These are phyloP conservation scores for Anoplophora glabripennis DNA, from an alignment of 1,140 invertebrate species.

Conservation along the genomic window DNA sequence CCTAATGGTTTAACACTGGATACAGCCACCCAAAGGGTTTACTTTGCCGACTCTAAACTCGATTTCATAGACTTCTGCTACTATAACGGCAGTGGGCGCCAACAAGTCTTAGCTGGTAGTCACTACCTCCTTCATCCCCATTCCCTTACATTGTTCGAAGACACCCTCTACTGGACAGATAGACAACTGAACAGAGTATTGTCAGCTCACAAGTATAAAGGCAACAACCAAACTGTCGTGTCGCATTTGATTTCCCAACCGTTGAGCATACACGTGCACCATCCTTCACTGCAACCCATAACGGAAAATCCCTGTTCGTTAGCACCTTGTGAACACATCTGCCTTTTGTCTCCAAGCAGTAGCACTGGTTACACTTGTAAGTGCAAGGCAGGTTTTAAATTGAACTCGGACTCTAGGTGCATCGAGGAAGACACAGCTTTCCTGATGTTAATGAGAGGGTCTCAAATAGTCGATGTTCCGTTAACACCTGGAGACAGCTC, in stretches of 20 bases:
- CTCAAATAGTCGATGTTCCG: constrained; percentile 82
- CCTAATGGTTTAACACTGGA: constrained; percentile 96
- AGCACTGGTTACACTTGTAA: constrained; percentile 78
- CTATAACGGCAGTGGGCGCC: constrained; percentile 88
- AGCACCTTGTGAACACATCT: constrained; percentile 84
- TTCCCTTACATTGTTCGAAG: constrained; percentile 89
- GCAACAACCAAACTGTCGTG: constrained; percentile 84
- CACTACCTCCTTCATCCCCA: constrained; percentile 95
- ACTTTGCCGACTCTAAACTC: constrained; percentile 96
- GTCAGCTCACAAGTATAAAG: constrained; percentile 88
- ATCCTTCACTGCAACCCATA: constrained; percentile 89
- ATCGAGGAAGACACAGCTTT: constrained; percentile 83
- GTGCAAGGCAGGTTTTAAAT: constrained; percentile 84
- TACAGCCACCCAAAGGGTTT: constrained; percentile 88
- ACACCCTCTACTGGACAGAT: constrained; percentile 96
- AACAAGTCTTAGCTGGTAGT: constrained; percentile 82
- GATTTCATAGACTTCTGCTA: constrained; percentile 99
- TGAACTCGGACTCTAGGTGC: constrained; percentile 69
- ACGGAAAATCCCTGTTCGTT: constrained; percentile 78
- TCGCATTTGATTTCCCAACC: constrained; percentile 93
- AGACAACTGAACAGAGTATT: constrained; percentile 84
- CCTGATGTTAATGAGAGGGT: constrained; percentile 86
- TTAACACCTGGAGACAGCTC: constrained; percentile 71
- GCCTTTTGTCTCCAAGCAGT: constrained; percentile 77
- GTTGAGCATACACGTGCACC: constrained; percentile 90